A percentile compares a stretch with the other conserved stretches of the same genome.
phyloP scores from a whole-genome alignment of 2,888 invertebrate species.

The Caenorhabditis angaria region DNA sequence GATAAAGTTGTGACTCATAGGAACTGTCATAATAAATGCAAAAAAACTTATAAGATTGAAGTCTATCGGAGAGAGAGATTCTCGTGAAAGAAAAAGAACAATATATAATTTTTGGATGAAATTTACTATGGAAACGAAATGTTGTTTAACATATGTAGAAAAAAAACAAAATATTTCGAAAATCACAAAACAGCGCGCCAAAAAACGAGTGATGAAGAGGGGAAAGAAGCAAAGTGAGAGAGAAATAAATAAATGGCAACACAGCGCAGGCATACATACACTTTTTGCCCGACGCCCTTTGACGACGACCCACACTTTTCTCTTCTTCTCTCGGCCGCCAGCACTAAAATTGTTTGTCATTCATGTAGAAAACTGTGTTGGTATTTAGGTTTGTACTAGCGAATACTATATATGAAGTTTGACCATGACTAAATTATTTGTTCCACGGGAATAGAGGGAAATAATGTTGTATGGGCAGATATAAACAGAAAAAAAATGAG shows the following conservation, averaged over 20 bases:
- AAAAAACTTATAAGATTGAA: too few relatives aligned
- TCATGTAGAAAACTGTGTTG: neutral
- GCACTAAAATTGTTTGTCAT: neutral
- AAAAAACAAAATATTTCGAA: neutral
- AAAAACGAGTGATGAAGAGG: neutral
- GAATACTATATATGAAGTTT: neutral
- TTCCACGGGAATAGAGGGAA: neutral
- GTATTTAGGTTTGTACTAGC: neutral
- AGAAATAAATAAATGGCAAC: constrained; percentile 9
- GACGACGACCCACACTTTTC: neutral
- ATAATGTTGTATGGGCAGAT: too few relatives aligned
- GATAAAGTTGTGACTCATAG: too few relatives aligned
- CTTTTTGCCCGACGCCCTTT: neutral
- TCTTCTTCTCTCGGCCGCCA: neutral
- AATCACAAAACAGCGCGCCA: neutral
- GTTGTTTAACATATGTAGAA: too few relatives aligned
- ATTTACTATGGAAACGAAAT: too few relatives aligned
- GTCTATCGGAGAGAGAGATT: too few relatives aligned
- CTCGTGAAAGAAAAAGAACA: too few relatives aligned
- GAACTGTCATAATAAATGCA: too few relatives aligned
- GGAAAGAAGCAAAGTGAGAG: constrained; percentile 1
- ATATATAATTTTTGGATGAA: too few relatives aligned
- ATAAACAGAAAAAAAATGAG: too few relatives aligned
- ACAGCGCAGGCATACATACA: neutral
- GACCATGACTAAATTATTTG: neutral